Evolutionary conservation across 2,113 vertebrate genomes (phyloP).

Genomic region (Aplodontia rufa): DNA sequence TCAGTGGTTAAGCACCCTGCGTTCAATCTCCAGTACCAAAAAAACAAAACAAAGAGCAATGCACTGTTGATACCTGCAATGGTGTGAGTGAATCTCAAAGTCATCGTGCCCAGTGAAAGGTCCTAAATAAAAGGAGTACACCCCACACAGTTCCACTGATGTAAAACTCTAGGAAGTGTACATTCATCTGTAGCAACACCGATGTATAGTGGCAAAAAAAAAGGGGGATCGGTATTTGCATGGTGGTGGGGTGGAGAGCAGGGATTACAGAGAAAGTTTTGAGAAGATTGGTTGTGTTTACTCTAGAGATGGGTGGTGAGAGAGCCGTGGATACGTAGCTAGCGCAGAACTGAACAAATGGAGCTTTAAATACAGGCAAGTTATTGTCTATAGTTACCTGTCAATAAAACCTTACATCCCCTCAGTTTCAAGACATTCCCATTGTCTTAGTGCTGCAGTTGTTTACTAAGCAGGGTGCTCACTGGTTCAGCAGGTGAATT

Average conservation of each 20-base stretch:
- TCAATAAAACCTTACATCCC: neutral
- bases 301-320: no score
- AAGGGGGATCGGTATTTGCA: neutral
- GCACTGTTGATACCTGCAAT: neutral
- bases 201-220: neutral
- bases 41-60: no score
- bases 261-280: neutral
- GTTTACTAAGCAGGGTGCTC: neutral
- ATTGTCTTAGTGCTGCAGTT: neutral
- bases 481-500: neutral
- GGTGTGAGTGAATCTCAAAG: neutral
- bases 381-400: neutral
- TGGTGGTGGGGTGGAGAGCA: neutral
- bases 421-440: neutral
- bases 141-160: neutral
- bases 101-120: neutral
- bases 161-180: neutral
- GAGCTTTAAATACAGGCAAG: neutral
- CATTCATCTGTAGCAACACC: neutral
- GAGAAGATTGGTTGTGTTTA: neutral
- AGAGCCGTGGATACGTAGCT: fast-evolving
- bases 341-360: neutral
- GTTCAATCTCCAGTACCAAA: no score
- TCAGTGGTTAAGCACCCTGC: no score
- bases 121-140: neutral